Conservation (phyloP, 2,797 vertebrate genomes). For the Scolopax bukidnonensis region DNA sequence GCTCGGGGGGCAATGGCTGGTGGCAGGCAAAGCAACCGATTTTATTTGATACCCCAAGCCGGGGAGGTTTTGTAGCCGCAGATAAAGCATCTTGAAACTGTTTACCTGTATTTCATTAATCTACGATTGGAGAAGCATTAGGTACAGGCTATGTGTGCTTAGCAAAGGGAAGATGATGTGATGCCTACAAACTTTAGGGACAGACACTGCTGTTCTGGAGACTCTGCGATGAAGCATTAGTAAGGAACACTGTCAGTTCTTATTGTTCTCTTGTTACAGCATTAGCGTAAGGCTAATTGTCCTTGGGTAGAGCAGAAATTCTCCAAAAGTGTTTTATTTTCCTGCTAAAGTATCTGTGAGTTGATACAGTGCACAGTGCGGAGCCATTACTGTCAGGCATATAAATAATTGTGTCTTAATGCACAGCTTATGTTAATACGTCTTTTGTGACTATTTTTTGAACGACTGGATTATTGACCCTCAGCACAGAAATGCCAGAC, state of each 20-base stretch:
- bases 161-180: background rate
- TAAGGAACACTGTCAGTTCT: background rate
- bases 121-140: background rate
- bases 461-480: conserved; percentile 60
- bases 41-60: background rate
- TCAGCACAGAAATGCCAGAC: conserved; percentile 11
- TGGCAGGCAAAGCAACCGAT: background rate
- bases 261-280: background rate
- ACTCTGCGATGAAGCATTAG: background rate
- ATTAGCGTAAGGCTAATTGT: background rate
- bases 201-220: background rate
- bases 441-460: conserved; percentile 43
- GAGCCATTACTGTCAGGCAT: conserved; percentile 35
- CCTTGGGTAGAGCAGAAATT: conserved; percentile 30
- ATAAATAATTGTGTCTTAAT: conserved; percentile 61
- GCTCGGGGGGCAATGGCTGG: background rate
- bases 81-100: background rate
- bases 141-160: background rate
- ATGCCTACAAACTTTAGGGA: background rate
- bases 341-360: background rate
- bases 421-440: conserved; percentile 64
- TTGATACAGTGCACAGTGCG: background rate
- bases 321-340: conserved; percentile 4
- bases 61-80: background rate
- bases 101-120: background rate